phyloP scores from a whole-genome alignment of 1,140 invertebrate genomes.

The Coptotermes formosanus region DNA sequence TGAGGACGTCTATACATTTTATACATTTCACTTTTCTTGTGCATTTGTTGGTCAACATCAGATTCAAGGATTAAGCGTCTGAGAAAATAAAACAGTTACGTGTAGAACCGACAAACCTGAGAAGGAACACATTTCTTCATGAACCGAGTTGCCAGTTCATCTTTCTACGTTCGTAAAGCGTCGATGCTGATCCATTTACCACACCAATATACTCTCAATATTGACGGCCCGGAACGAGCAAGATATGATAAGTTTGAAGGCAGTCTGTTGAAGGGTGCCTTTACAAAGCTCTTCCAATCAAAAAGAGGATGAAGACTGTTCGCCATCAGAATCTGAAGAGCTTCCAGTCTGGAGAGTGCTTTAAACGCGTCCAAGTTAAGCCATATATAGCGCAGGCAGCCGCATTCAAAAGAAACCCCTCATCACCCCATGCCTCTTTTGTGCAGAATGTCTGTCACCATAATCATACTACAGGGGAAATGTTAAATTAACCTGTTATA shows the following conservation, averaged over 20 bases:
- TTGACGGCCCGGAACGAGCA: background rate
- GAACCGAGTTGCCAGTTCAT: background rate
- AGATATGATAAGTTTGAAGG: background rate
- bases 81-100: too few relatives aligned
- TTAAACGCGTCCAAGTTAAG: background rate
- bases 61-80: too few relatives aligned
- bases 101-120: too few relatives aligned
- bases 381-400: background rate
- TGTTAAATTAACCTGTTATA: too few relatives aligned
- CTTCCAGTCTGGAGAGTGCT: background rate
- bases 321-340: background rate
- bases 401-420: background rate
- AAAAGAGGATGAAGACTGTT: background rate
- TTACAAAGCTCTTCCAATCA: background rate
- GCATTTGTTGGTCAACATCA: too few relatives aligned
- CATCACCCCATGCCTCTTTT: background rate
- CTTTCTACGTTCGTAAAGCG: background rate
- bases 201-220: background rate
- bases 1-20: too few relatives aligned
- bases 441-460: too few relatives aligned
- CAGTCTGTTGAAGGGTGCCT: background rate
- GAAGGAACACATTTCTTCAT: too few relatives aligned
- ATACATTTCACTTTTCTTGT: too few relatives aligned
- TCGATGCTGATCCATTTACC: background rate
- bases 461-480: too few relatives aligned